Base-by-base conservation (phyloP, 2,888 invertebrate species). In the Drepana falcataria region DNA sequence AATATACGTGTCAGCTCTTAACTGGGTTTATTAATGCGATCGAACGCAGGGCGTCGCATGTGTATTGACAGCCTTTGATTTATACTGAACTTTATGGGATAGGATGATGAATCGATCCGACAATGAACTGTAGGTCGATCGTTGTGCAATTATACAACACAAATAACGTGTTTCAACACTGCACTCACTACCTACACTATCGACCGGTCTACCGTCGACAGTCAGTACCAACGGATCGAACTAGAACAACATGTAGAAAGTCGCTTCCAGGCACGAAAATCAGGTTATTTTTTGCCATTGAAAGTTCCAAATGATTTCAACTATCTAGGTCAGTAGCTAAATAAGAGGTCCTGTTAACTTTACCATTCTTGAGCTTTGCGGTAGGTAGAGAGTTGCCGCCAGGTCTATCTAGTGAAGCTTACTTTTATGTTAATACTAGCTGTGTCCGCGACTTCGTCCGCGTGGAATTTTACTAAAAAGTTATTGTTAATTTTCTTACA, bases 71-170 rank as follows among this genome's bases (percentile, higher is more conserved):
- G 67, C 68, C 63, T 69, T 71, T 73, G 77, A 79, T 78, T 71
- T 72, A 81, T 77, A 68, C 69, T 64, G 66, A 73, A 71, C 69
- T 71, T 68, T 65, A 67, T 68, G 70, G 65, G 65, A 65, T 66
- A 69, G 74, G 79, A 77, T 83, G 83, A 83, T 73, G 78, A 73
- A 79, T 80, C 75, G 77, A 81, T 77, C 70, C 76, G 80, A 84
- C 87, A 85, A 84, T 82, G 83, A 85, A 81, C 81, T 73, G 85
- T 81, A 79, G 81, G 81, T 76, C 79, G 83, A 58, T 52, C 60
- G 66, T 88, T 86, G 70, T 84, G 75, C 82, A 85, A 88, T 75
- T 73, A 67, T 57, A 65, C 71, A 65, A 69, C 76, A 66, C 66
- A 68, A 71, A 69, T 75, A 75, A 78, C 75, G 66, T 70, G 73